phyloP scores from a whole-genome alignment of 2,797 vertebrate species.

The Pangasius krempfi region DNA sequence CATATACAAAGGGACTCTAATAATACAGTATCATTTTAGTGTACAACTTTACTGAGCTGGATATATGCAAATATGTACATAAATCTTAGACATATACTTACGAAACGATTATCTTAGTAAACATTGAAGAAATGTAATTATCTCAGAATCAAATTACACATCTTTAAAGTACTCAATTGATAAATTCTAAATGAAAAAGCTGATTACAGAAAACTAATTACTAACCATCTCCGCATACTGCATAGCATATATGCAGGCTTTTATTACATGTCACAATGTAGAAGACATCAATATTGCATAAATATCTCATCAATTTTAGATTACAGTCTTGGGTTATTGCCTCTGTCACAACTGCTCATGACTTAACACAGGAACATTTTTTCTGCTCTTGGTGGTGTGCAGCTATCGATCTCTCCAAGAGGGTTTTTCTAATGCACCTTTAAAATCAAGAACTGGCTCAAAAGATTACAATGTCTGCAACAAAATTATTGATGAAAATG shows the following conservation, averaged over 20 bases:
- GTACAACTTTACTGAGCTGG: not conserved
- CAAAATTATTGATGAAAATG: not conserved
- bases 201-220: conserved; percentile 33
- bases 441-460: not conserved
- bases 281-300: conserved; percentile 31
- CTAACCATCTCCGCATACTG: not conserved
- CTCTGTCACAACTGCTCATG: conserved; percentile 11
- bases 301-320: conserved; percentile 39
- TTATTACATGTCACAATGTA: conserved; percentile 14
- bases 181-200: not conserved
- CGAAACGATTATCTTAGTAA: not conserved
- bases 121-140: not conserved
- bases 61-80: not conserved
- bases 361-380: conserved; percentile 10
- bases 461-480: conserved; percentile 13
- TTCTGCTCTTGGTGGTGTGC: not conserved
- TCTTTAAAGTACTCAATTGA: not conserved
- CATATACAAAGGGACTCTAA: not conserved
- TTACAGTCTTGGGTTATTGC: conserved; percentile 10
- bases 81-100: not conserved
- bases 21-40: not conserved
- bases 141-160: not conserved
- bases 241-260: not conserved
- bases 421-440: not conserved
- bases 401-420: not conserved